These are phyloP conservation scores for Macrochelys suwanniensis DNA, from an alignment of 2,797 vertebrate species.

Conservation along the genomic window DNA sequence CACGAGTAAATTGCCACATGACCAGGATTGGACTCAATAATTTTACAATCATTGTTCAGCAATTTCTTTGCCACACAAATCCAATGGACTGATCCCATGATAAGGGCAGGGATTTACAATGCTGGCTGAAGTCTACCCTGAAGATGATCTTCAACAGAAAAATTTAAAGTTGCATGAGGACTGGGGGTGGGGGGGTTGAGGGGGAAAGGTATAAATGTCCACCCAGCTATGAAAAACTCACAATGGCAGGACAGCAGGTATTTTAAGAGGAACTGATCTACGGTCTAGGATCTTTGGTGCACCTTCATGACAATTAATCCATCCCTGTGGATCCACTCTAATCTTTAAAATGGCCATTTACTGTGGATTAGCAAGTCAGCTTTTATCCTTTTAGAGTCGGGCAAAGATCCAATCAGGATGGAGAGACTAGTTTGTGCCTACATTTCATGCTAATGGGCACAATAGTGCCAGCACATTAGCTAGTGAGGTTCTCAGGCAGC, in stretches of 20 bases:
- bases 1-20: constrained; percentile 63
- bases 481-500: fast-evolving
- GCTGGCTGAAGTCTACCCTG: not conserved
- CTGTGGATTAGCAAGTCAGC: not conserved
- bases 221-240: not conserved
- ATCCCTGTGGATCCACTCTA: not conserved
- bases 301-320: not conserved
- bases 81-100: not conserved
- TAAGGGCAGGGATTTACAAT: not conserved
- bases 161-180: constrained; percentile 9
- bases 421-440: not conserved
- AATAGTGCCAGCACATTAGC: not conserved
- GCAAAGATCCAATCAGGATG: not conserved
- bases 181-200: not conserved
- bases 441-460: not conserved
- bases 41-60: constrained; percentile 3
- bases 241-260: not conserved
- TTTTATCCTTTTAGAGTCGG: not conserved
- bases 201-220: not conserved
- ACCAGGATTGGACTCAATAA: not conserved
- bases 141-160: not conserved
- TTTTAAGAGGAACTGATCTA: not conserved
- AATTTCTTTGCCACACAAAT: not conserved
- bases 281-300: not conserved
- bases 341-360: not conserved